Percentiles rank a stretch among this genome's conserved stretches.
These are phyloP conservation scores for Sigmodon hispidus DNA, from an alignment of 2,113 vertebrate genomes.

Conservation along the genomic window DNA sequence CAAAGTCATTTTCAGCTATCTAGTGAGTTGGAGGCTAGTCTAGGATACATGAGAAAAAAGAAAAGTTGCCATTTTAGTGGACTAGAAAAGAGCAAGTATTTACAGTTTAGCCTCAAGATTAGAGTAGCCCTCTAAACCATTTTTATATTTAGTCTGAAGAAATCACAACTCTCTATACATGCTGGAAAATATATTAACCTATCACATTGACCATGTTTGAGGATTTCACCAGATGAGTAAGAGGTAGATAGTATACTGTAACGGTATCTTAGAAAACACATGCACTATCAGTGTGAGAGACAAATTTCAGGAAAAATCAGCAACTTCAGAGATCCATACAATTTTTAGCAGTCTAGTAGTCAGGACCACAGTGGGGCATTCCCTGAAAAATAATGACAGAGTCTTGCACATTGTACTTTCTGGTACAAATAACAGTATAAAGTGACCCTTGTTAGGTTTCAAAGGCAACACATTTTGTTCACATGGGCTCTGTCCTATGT, in stretches of 20 bases:
- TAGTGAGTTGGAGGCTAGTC: neutral
- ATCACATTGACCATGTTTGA: neutral
- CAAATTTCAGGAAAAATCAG: slow-evolving; percentile 16
- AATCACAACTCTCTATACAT: neutral
- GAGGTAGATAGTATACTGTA: neutral
- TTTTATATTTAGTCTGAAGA: slow-evolving; percentile 23
- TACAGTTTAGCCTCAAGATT: neutral
- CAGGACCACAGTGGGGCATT: neutral
- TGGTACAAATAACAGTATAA: neutral
- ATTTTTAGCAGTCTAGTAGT: neutral
- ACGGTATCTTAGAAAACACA: neutral
- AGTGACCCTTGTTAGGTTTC: neutral
- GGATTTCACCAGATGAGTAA: slow-evolving; percentile 4
- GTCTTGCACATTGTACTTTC: neutral
- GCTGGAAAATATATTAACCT: neutral
- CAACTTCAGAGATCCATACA: neutral
- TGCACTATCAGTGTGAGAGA: neutral
- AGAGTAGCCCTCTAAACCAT: neutral
- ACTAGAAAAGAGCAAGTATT: neutral
- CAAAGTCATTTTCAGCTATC: neutral
- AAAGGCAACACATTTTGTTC: neutral
- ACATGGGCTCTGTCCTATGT: neutral
- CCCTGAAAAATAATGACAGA: neutral
- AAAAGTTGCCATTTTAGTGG: slow-evolving; percentile 15
- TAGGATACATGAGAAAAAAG: neutral